Evolutionary conservation across 2,113 vertebrate genomes (phyloP), one percentile per base, ranked within the genome.

Genomic region (Sinocyclocheilus anshuiensis): DNA sequence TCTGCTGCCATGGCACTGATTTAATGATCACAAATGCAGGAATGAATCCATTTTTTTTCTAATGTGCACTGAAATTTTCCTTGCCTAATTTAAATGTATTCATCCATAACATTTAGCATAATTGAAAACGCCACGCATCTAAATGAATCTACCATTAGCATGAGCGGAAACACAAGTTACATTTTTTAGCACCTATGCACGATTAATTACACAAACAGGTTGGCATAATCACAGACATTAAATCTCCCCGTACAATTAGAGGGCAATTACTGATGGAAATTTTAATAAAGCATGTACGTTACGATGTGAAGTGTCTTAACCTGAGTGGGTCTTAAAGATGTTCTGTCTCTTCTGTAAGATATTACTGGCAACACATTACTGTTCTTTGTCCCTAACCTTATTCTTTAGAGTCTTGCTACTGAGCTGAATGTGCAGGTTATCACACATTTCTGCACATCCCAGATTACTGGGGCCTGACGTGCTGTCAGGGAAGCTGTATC

Each of bases 151-250:
- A 59, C 33, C 72, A 85, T 83, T 78, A 85, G 79, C 12, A 65
- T 26, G n/a, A 77, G 72, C 18, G 22, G 33, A 85, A 50, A 75
- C 53, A 69, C 83, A 57, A 33, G 29, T 87, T 59, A 45, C 1
- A 42, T 75, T 57, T 77, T 87, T 81, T 87, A 69, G 33, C 20
- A 71, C 67, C 83, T 75, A 76, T 42, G 57, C 77, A 29, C 79
- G 71, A 87, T 84, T 76, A 69, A 87, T 81, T 75, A 33, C 42
- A 87, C 74, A 84, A 84, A 75, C 57, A 81, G 59, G n/a, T 33
- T 50, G 59, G 39, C 77, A 75, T 81, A 65, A 75, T 80, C 45
- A 42, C 22, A 53, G 83, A 77, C 72, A 87, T 77, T 88, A 69
- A 81, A 88, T 81, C 39, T n/a, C 20, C 22, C 22, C 9, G 69